Conservation (phyloP, 2,113 vertebrate genomes). For the Zootoca vivipara region DNA sequence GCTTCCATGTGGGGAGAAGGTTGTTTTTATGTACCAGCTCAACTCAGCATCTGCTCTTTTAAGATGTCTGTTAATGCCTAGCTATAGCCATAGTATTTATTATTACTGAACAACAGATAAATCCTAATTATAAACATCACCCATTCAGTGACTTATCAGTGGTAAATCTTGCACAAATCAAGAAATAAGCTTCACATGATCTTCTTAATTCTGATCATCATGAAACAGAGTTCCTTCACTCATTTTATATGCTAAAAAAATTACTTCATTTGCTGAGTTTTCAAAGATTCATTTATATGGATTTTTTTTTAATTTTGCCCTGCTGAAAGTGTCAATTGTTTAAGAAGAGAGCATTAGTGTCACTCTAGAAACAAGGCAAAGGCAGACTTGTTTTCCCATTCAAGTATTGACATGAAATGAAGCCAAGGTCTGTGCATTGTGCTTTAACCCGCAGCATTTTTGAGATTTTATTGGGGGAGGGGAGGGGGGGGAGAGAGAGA, state of each 20-base stretch:
- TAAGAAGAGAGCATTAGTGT: fast-evolving
- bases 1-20: neutral
- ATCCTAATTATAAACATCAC: neutral
- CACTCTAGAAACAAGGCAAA: neutral
- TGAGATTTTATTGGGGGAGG: neutral
- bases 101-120: neutral
- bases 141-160: fast-evolving
- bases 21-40: neutral
- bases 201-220: neutral
- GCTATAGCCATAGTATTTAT: neutral
- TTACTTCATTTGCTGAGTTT: neutral
- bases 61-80: neutral
- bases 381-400: neutral
- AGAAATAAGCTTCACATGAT: neutral
- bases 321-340: neutral
- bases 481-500: too few relatives aligned
- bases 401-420: fast-evolving
- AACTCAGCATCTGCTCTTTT: neutral
- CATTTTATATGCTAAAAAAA: neutral
- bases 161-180: neutral
- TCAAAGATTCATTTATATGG: neutral
- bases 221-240: neutral
- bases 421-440: fast-evolving
- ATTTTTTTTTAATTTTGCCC: neutral
- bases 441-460: slow-evolving; percentile 2